Base-by-base conservation (phyloP, 2,797 vertebrate genomes). In the Alosa sapidissima region DNA sequence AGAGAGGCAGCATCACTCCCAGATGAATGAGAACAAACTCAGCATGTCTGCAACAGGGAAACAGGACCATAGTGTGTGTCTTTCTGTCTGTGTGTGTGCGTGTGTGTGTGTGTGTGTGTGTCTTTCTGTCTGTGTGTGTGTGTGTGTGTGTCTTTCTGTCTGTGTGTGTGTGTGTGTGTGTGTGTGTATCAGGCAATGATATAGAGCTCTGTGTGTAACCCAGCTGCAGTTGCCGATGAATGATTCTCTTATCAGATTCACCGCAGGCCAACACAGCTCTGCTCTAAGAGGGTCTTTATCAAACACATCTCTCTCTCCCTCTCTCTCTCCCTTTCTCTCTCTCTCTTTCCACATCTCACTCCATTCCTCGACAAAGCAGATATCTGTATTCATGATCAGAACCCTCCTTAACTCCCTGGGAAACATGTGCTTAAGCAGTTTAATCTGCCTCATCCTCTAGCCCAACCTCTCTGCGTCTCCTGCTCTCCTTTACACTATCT, bases 21-120 rank as follows among this genome's bases (percentile, higher is more conserved):
- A 92, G 93, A 94, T 94, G 94, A 94, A 93, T 92, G 91, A 91
- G 90, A 93, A 93, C 93, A 94, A 95, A 95, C 94, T 95, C 94
- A 92, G 91, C 94, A 92, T 95, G 93, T 94, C 94, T 91, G 78
- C 88, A 90, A 91, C 91, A 91, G 91, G 92, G 86, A 88, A 91
- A 93, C 91, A 87, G 88, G 51, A 60, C 92, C 90, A 92, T 91
- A 87, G 91, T 7, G 90, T 88, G 87, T 81, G 85, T n/a, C 51
- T 9, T 45, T 24, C 6, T 55, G 54, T 55, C 11, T 58, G 90
- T 87, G 84, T 9, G 16, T 78, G 86, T 75, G 85, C 55, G 86
- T 55, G 60, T 45, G 86, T 75, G 24, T 55, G n/a, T 78, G 87
- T 86, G 84, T 75, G 72, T 55, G 84, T 78, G 41, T 82, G 86